Conservation (phyloP, 2,888 invertebrate genomes). For the Selenia dentaria region DNA sequence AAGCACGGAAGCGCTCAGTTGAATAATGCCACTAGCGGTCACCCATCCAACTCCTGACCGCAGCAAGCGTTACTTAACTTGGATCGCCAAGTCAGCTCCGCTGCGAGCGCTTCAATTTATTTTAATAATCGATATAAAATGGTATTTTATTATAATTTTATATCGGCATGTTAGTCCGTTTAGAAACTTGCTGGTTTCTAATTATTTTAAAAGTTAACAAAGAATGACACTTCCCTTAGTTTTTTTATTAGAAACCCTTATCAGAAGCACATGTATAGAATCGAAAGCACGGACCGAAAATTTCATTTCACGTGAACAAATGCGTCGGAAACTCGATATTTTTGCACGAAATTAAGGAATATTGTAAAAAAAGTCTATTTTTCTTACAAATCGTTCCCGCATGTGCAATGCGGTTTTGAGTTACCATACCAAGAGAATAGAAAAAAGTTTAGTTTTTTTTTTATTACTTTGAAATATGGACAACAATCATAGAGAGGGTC, state of each 20-base stretch:
- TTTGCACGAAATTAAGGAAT: constrained; percentile 74
- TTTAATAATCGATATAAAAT: too few relatives aligned
- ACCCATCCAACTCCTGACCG: too few relatives aligned
- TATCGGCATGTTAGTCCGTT: too few relatives aligned
- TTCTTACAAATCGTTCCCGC: constrained; percentile 68
- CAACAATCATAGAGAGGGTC: constrained; percentile 75
- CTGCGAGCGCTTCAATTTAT: too few relatives aligned
- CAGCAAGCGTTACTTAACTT: too few relatives aligned
- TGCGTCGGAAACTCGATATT: constrained; percentile 69
- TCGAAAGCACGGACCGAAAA: constrained; percentile 59
- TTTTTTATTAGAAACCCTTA: constrained; percentile 41
- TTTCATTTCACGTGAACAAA: constrained; percentile 40
- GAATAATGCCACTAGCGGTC: too few relatives aligned
- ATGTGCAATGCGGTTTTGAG: constrained; percentile 70
- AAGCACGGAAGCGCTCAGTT: too few relatives aligned
- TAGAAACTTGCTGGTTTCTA: too few relatives aligned
- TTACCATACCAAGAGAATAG: constrained; percentile 55
- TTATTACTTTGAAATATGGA: constrained; percentile 68
- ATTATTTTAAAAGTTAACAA: constrained; percentile 30
- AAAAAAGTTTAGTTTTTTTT: constrained; percentile 48
- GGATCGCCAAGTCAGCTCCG: too few relatives aligned
- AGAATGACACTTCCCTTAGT: constrained; percentile 59
- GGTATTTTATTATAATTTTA: too few relatives aligned
- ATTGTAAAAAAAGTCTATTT: constrained; percentile 70
- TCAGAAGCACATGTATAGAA: constrained; percentile 70